Evolutionary conservation across 2,113 vertebrate genomes (phyloP).

Genomic region (Setophaga kirtlandii): DNA sequence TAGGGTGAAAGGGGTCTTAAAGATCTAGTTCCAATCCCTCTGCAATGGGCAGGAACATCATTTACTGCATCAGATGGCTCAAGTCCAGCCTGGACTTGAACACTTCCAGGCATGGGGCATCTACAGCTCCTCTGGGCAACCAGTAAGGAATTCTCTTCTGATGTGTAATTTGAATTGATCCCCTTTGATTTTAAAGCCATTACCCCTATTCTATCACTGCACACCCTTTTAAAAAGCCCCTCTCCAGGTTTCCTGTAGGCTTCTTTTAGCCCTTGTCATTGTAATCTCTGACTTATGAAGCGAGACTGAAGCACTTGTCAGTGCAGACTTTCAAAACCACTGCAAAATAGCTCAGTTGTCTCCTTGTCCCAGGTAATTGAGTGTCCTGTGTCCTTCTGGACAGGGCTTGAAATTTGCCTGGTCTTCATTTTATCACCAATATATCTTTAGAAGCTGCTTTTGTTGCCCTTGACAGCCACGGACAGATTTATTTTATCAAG

Average conservation of each 20-base stretch:
- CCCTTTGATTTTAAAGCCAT: not conserved
- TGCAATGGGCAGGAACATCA: not conserved
- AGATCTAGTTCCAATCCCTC: not conserved
- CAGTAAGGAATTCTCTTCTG: not conserved
- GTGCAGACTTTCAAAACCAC: not conserved
- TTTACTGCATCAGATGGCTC: not conserved
- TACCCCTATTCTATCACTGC: rapidly evolving
- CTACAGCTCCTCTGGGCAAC: not conserved
- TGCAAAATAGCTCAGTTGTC: not conserved
- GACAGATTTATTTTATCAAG: not conserved
- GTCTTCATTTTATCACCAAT: not conserved
- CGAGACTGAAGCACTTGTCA: not conserved
- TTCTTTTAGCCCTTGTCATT: not conserved
- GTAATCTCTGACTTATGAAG: rapidly evolving
- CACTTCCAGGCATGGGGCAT: not conserved
- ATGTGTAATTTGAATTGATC: not conserved
- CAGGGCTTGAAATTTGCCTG: not conserved
- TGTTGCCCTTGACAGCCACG: not conserved
- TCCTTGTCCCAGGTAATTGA: not conserved
- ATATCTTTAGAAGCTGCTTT: not conserved
- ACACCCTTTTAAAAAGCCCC: not conserved
- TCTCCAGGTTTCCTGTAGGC: not conserved
- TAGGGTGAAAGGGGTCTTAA: not conserved
- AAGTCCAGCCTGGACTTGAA: not conserved
- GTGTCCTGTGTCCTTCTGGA: not conserved